Evolutionary conservation across 2,797 vertebrate genomes (phyloP), one percentile per base, ranked within the genome.

Genomic region (Sebastes paucispinis): DNA sequence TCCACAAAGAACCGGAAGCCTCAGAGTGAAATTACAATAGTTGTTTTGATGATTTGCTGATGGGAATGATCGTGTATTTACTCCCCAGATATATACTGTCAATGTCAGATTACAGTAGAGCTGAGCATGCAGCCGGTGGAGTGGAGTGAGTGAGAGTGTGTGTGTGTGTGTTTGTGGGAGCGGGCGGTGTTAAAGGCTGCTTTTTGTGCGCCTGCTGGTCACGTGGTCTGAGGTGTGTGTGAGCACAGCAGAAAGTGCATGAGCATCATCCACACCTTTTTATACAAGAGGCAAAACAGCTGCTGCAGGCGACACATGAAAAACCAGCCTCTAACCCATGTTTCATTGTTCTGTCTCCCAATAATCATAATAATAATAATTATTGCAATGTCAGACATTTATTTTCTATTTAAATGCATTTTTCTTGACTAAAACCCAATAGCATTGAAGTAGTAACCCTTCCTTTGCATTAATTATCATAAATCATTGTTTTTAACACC

Each of bases 141-240:
- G 59, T 39, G 79, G 50, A 18, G 59, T 39, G 43, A 36, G 70
- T 58, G 73, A 18, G 58, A 58, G 39, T 13, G 34, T 60, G 75
- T 8, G 63, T 67, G 24, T n/a, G 87, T 55, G 62, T 54, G 75
- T 82, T 64, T 54, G 74, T n/a, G 34, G 63, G 22, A 80, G 90
- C 83, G 84, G 59, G 85, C 87, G 75, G 52, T 82, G 88, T 20
- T 83, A 84, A 47, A 85, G 62, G 86, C 89, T 69, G 73, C 70
- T 89, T 88, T 90, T 85, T 91, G 88, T 91, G 87, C 86, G 89
- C 80, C 65, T 55, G 55, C 50, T 82, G 75, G 84, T 93, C 92
- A 94, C 93, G 92, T 94, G 93, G 57, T 89, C 52, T 32, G 90
- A 91, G 87, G 88, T 89, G 39, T 43, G 90, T 87, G 75, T 4